phyloP scores from a whole-genome alignment of 30 jellyfish, hydroid and myxozoan genomes.

The Turritopsis rubra region DNA sequence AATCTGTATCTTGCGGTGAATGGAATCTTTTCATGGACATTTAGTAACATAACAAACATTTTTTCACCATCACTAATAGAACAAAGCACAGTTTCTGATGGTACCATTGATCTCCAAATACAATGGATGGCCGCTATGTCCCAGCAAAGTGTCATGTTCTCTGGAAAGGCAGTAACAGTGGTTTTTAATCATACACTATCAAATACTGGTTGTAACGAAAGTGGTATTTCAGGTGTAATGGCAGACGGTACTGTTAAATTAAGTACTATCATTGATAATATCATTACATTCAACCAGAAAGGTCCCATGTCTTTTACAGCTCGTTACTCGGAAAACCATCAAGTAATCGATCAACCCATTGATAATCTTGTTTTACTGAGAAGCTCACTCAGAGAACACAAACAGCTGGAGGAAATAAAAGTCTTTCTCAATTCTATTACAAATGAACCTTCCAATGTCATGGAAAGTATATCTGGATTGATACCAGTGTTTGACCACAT shows the following conservation, averaged over 20 bases:
- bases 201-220: neutral
- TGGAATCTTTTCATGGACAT: slow-evolving; percentile 1
- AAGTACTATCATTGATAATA: neutral
- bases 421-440: neutral
- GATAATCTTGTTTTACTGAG: neutral
- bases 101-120: neutral
- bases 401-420: neutral
- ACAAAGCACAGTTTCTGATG: neutral
- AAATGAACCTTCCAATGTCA: neutral
- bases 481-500: neutral
- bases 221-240: neutral
- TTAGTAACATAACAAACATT: neutral
- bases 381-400: neutral
- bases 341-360: neutral
- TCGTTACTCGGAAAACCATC: neutral
- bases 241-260: neutral
- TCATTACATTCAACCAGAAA: neutral
- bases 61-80: neutral
- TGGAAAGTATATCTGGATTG: neutral
- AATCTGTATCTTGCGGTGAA: neutral
- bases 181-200: neutral
- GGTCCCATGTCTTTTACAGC: neutral
- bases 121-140: neutral
- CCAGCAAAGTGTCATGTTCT: neutral
- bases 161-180: neutral